Conservation (phyloP, 2,888 invertebrate species). For the Beris chalybata region DNA sequence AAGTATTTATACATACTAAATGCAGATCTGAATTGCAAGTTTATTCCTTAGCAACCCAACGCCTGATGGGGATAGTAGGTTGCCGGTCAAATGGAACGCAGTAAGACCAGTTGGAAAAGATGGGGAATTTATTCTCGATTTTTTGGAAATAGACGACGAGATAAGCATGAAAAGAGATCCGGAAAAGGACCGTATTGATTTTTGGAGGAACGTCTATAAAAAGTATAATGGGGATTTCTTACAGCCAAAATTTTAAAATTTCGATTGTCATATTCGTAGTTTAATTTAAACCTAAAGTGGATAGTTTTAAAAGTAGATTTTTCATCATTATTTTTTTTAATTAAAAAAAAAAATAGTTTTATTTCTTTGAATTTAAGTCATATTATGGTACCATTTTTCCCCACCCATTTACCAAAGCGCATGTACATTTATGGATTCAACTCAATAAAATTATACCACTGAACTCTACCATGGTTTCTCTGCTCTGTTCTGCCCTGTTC, state of each 20-base stretch:
- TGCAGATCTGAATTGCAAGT: neutral
- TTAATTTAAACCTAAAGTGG: too few species aligned
- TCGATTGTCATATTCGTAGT: too few species aligned
- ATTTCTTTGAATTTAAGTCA: too few species aligned
- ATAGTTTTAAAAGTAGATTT: too few species aligned
- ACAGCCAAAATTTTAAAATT: conserved; percentile 31
- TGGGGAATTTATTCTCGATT: conserved; percentile 45
- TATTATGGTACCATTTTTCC: too few species aligned
- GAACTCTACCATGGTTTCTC: too few species aligned
- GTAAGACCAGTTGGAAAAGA: conserved; percentile 39
- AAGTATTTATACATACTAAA: neutral
- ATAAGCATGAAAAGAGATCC: conserved; percentile 48
- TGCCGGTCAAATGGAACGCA: conserved; percentile 46
- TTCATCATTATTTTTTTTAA: too few species aligned
- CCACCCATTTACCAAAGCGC: too few species aligned
- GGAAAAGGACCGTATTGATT: conserved; percentile 48
- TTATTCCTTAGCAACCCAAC: conserved; percentile 48
- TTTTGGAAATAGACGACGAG: conserved; percentile 47
- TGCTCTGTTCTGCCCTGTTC: too few species aligned
- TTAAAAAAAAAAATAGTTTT: too few species aligned
- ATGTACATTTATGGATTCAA: too few species aligned
- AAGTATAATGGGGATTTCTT: conserved; percentile 44
- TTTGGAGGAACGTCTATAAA: conserved; percentile 50
- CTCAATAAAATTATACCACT: too few species aligned
- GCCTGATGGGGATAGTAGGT: conserved; percentile 40